Base-by-base conservation (phyloP, 2,888 invertebrate genomes). In the Suillia variegata region DNA sequence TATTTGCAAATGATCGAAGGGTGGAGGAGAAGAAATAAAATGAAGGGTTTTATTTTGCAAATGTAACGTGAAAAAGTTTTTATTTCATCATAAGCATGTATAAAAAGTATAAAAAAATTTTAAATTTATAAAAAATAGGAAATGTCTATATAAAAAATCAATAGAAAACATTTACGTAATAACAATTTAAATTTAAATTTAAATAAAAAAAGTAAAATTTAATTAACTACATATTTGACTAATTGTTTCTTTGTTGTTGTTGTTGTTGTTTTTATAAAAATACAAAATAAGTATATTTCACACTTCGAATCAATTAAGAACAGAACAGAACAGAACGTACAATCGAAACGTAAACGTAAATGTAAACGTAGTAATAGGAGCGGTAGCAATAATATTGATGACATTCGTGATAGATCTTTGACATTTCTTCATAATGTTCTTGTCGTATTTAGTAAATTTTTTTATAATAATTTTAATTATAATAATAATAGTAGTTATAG, bases 101-200 rank as follows among this genome's bases (percentile, higher is more conserved):
- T 71, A 71, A 70, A 73, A 71, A 73, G 73, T 71, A 73, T 71
- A 73, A 73, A 71, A 71, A 71, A 71, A 42, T 71, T 71, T 45
- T 18, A 45, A 45, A 17, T 45, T 45, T 45, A 45, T 45, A 45
- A 45, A 45, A 45, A 45, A 45, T 18, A 18, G 20, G 17, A 45
- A 45, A 45, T 18, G 5, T 45, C 45, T 45, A 45, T 20, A 45
- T 17, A 45, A 45, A 18, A 38, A 38, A 45, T 45, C 17, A 45
- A 45, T 45, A 20, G 18, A 45, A 45, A 45, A 45, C n/a, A n/a
- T 38, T 38, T 38, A 20, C 20, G 20, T 18, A n/a, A n/a, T 38
- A 38, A 38, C 10, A 38, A 45, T 45, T 45, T 45, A 20, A 17
- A 45, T 18, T 38, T 18, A 17, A 45, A 45, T 18, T 45, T 2